Percentiles rank a stretch among this genome's conserved stretches.
Conservation (phyloP, 53 echinoderm and acorn worm species). For the Patiria pectinifera region DNA sequence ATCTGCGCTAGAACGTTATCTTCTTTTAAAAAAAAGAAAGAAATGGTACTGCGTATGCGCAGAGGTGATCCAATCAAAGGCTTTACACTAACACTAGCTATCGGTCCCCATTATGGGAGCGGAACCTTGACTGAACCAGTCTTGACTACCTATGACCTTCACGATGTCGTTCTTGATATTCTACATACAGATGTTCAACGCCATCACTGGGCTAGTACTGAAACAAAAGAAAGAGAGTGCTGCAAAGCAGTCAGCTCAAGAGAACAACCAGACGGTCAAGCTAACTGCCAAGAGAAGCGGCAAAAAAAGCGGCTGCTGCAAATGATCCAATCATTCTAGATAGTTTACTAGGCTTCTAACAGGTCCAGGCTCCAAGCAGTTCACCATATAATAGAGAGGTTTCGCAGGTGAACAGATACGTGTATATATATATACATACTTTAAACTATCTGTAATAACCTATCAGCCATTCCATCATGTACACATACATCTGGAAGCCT, state of each 20-base stretch:
- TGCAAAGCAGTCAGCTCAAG: conserved; percentile 89
- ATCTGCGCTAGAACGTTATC: too few species aligned
- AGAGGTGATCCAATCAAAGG: too few species aligned
- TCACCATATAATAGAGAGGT: not conserved
- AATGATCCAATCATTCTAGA: conserved; percentile 12
- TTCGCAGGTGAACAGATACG: too few species aligned
- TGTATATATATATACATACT: too few species aligned
- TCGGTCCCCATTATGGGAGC: too few species aligned
- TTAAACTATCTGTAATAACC: too few species aligned
- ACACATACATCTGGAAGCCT: too few species aligned
- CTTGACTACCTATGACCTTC: not conserved
- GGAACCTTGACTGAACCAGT: too few species aligned
- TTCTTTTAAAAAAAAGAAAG: too few species aligned
- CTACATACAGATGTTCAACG: conserved; percentile 94
- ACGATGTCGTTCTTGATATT: not conserved
- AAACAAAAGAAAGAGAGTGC: conserved; percentile 94
- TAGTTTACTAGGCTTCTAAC: not conserved
- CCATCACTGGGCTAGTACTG: conserved; percentile 95
- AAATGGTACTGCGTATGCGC: too few species aligned
- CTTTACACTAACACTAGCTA: too few species aligned
- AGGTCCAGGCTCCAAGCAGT: not conserved
- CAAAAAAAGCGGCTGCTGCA: conserved; percentile 59
- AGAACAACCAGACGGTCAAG: conserved; percentile 78
- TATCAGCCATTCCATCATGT: too few species aligned
- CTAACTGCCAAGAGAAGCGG: conserved; percentile 66